phyloP scores from a whole-genome alignment of 2,797 vertebrate genomes.

The Mormyrus proboscirostris region DNA sequence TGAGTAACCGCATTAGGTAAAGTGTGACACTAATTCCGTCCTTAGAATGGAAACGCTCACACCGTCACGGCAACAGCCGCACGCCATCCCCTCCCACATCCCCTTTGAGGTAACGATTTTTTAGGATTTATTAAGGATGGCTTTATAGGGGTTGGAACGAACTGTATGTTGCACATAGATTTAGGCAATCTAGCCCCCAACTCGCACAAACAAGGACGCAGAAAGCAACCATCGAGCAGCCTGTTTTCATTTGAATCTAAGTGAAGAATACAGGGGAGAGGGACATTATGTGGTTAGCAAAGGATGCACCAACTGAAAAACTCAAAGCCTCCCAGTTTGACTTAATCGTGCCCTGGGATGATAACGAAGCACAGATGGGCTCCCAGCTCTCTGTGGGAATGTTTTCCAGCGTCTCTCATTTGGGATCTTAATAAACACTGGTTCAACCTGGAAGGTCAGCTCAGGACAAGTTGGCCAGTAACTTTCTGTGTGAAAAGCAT shows the following conservation, averaged over 20 bases:
- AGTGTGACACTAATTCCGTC: slow-evolving; percentile 22
- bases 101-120: background rate
- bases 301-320: background rate
- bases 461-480: background rate
- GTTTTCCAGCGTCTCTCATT: background rate
- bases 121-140: background rate
- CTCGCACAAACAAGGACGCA: background rate
- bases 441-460: background rate
- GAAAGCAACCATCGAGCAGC: background rate
- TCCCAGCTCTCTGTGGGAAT: background rate
- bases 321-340: background rate
- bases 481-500: background rate
- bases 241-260: background rate
- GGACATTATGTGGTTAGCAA: background rate
- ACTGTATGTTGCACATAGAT: background rate
- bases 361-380: background rate
- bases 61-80: background rate
- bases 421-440: background rate
- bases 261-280: background rate
- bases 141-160: background rate
- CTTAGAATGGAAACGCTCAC: background rate
- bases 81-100: background rate
- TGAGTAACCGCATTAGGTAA: slow-evolving; percentile 30
- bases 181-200: background rate
- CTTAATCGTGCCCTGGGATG: background rate